Evolutionary conservation across 2,797 vertebrate species (phyloP).

Genomic region (Paramormyrops hopkinsi): DNA sequence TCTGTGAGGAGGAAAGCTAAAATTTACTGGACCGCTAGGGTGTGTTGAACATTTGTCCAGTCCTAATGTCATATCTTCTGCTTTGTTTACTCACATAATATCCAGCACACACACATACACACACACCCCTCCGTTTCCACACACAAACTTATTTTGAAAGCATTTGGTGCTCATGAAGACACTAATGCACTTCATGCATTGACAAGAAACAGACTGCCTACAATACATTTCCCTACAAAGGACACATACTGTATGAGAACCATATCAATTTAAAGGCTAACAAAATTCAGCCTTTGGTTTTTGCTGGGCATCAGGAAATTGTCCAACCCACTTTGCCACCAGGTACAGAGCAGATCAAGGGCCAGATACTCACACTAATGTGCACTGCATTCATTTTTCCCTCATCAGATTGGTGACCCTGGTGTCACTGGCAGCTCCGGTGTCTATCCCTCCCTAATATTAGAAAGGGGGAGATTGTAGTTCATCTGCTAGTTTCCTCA

Average conservation of each 20-base stretch:
- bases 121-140: not conserved
- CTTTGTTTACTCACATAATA: not conserved
- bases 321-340: not conserved
- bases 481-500: not conserved
- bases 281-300: not conserved
- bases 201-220: not conserved
- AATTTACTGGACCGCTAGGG: not conserved
- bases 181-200: not conserved
- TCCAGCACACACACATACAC: not conserved
- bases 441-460: not conserved
- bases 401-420: not conserved
- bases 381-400: not conserved
- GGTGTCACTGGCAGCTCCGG: not conserved
- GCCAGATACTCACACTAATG: not conserved
- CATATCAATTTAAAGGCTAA: not conserved
- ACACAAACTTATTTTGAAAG: not conserved
- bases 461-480: not conserved
- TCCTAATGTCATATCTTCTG: not conserved
- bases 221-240: not conserved
- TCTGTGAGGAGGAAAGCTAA: not conserved
- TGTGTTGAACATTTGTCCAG: not conserved
- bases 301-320: not conserved
- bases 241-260: not conserved
- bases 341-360: not conserved
- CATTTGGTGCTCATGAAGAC: not conserved